These are phyloP conservation scores for Dipus sagitta DNA, from an alignment of 2,797 vertebrate genomes.

Conservation along the genomic window DNA sequence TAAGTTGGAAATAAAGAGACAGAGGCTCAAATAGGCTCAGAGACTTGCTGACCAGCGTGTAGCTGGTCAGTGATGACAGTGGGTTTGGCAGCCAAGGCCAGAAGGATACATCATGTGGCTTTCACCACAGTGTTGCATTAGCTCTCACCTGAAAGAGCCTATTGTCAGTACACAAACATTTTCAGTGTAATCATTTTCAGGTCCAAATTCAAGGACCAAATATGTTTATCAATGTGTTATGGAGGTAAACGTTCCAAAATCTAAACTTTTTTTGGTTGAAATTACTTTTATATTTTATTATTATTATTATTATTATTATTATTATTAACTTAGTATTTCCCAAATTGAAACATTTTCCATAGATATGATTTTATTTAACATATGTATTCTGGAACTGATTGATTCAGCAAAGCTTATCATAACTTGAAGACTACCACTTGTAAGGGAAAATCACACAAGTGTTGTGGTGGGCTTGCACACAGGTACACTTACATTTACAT, in stretches of 20 bases:
- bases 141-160: background rate
- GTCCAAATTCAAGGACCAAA: background rate
- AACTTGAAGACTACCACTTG: background rate
- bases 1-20: background rate
- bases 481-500: constrained; percentile 5
- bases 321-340: background rate
- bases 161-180: background rate
- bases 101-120: background rate
- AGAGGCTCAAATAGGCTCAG: background rate
- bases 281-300: too few species aligned
- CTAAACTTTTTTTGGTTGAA: too few species aligned
- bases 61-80: background rate
- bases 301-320: too few species aligned
- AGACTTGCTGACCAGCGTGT: background rate
- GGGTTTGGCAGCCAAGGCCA: background rate
- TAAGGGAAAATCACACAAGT: background rate
- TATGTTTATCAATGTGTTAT: background rate
- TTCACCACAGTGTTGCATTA: background rate
- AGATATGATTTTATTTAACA: constrained; percentile 2
- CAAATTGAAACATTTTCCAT: background rate
- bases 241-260: background rate
- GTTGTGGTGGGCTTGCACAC: background rate
- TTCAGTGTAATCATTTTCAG: background rate
- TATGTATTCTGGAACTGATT: background rate
- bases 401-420: background rate